Evolutionary conservation across 2,888 invertebrate genomes (phyloP).

Genomic region (Teleiodes luculella): DNA sequence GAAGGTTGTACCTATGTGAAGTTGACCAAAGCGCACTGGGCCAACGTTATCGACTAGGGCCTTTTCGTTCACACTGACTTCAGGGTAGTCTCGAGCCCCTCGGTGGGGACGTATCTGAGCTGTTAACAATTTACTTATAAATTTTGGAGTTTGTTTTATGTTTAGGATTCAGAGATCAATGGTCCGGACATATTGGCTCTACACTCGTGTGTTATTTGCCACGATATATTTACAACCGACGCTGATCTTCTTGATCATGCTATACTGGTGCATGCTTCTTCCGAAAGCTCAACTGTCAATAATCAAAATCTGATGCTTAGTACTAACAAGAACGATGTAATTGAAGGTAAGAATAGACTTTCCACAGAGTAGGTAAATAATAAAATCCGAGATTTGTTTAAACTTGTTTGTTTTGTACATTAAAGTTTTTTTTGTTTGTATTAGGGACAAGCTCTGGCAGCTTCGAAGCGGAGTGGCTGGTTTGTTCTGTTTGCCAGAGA

Average conservation of each 20-base stretch:
- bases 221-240: constrained; percentile 68
- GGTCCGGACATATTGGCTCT: constrained; percentile 60
- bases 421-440: constrained; percentile 17
- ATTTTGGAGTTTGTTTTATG: background rate
- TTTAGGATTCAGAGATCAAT: constrained; percentile 40
- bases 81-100: too few species aligned
- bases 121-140: too few species aligned
- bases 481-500: constrained; percentile 61
- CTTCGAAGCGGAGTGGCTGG: constrained; percentile 64
- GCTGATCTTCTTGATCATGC: constrained; percentile 66
- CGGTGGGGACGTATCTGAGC: too few species aligned
- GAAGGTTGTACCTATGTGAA: too few species aligned
- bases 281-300: constrained; percentile 33
- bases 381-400: too few species aligned
- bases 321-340: constrained; percentile 23
- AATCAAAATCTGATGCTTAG: constrained; percentile 21
- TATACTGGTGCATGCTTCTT: constrained; percentile 59
- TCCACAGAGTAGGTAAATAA: too few species aligned
- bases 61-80: too few species aligned
- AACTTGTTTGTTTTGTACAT: too few species aligned
- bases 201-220: constrained; percentile 66
- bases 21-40: too few species aligned
- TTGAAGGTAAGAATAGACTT: constrained; percentile 16
- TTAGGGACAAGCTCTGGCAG: constrained; percentile 38
- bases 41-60: too few species aligned